Evolutionary conservation across 2,888 invertebrate genomes (phyloP), one percentile per base, ranked within the genome.

Genomic region (Agrotis segetum): DNA sequence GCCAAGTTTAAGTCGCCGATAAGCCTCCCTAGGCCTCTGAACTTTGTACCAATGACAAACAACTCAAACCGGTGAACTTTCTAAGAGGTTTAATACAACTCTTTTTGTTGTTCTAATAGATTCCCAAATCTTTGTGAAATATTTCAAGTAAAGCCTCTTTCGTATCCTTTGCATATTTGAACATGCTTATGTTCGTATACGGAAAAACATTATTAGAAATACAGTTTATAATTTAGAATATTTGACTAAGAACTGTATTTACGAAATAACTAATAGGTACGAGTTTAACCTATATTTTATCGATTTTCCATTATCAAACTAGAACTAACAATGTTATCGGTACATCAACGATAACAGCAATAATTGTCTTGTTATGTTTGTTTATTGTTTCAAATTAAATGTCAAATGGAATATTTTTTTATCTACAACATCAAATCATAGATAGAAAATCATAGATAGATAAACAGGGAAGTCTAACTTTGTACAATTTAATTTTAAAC

Each of bases 1-100:
- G 49, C 58, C 52, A 74, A 87, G 77, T 83, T 85, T 67, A 61
- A 77, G 74, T 71, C 67, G 65, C 61, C 77, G 83, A 87, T 87
- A 85, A 87, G 82, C 76, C 75, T 73, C 67, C 47, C 55, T 49
- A 76, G 71, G 74, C 76, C 71, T 74, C 56, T 79, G 69, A 81
- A 81, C 79, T 81, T 80, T 76, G 75, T 69, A n/a, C 76, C 76
- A 71, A 85, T 84, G 83, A 82, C 82, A 84, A 87, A 87, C 83
- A 87, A 77, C 80, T 81, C 67, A 58, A 76, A 73, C 52, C 50
- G 61, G 73, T 53, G 53, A 87, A 86, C 81, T 84, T 83, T 62
- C 50, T 81, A 74, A 83, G 79, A 78, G 79, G 77, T 82, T 87
- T 82, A 81, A 77, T 81, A 80, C 59, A 80, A 83, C 75, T 76